Base-by-base conservation (phyloP, 2,888 invertebrate genomes). In the Acholoe squamosa region DNA sequence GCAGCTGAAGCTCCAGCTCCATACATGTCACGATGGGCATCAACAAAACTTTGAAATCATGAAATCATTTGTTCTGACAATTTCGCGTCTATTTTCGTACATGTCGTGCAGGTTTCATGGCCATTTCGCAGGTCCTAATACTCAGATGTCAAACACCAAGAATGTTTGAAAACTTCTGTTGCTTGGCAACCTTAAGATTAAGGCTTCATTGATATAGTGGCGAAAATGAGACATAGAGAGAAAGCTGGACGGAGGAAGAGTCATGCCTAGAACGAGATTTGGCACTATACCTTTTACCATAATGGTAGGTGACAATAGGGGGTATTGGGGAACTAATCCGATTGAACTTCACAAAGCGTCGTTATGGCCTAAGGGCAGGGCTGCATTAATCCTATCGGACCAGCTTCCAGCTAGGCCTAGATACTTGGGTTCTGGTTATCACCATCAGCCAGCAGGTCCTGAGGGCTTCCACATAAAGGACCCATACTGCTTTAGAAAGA, bases 311-410 rank as follows among this genome's bases (percentile, higher is more conserved):
- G 71, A 71, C 71, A 71, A 71, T 71, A 31, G 71, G 14, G 16
- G 31, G 28, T 25, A 7, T 28, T 14, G 71, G 71, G 71, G 71
- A 31, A 71, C 28, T 71, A 71, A 71, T 71, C 71, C 25, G 71
- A 71, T 71, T 28, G 71, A 61, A 1, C 25, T 25, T 28, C 71
- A 71, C 71, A 71, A 71, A 71, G 71, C 71, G 71, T 71, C 7
- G 31, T n/a, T 1, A 14, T 25, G 1, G 71, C 71, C 71, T 25
- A 0, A 25, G 3, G 61, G 28, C n/a, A 19, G 28, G 7, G 3
- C 28, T 14, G 71, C 3, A 71, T 71, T 71, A 71, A 25, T 71
- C 71, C 71, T 71, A 25, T 28, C 25, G 28, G 71, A 31, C 31
- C 25, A 19, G 28, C 71, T 28, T 7, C 61, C 1, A 3, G 61